phyloP scores from a whole-genome alignment of 2,113 vertebrate species.

The Anguilla rostrata region DNA sequence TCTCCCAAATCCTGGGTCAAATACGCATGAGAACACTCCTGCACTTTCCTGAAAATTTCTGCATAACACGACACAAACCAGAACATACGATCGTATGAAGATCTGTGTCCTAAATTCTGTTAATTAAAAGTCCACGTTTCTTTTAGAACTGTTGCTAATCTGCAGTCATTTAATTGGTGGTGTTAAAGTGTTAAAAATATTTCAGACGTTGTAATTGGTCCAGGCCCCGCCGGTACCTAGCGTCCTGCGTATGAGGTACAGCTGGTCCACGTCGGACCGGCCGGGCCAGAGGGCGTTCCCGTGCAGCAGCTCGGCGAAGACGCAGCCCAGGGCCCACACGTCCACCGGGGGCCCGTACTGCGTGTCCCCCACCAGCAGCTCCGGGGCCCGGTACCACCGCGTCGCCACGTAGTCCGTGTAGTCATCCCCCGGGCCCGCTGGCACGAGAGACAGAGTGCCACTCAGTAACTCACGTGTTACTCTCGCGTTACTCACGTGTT shows the following conservation, averaged over 20 bases:
- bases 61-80: too few species aligned
- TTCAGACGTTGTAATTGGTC: not conserved
- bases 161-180: too few species aligned
- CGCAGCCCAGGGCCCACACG: slow-evolving; percentile 93
- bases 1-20: too few species aligned
- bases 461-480: slow-evolving; percentile 29
- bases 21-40: too few species aligned
- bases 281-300: slow-evolving; percentile 92
- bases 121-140: too few species aligned
- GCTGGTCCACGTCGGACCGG: slow-evolving; percentile 90
- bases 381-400: slow-evolving; percentile 91
- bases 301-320: slow-evolving; percentile 87
- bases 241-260: slow-evolving; percentile 88
- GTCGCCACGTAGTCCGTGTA: slow-evolving; percentile 98
- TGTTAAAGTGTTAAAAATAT: too few species aligned
- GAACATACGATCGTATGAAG: too few species aligned
- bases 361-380: slow-evolving; percentile 92
- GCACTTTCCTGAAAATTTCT: too few species aligned
- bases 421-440: slow-evolving; percentile 87
- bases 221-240: slow-evolving; percentile 70
- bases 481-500: not conserved
- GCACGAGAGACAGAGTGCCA: not conserved
- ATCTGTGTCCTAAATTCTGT: too few species aligned
- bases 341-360: slow-evolving; percentile 93
- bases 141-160: too few species aligned